Base-by-base conservation (phyloP, 2,888 invertebrate species). In the Mactromeris polynyma region DNA sequence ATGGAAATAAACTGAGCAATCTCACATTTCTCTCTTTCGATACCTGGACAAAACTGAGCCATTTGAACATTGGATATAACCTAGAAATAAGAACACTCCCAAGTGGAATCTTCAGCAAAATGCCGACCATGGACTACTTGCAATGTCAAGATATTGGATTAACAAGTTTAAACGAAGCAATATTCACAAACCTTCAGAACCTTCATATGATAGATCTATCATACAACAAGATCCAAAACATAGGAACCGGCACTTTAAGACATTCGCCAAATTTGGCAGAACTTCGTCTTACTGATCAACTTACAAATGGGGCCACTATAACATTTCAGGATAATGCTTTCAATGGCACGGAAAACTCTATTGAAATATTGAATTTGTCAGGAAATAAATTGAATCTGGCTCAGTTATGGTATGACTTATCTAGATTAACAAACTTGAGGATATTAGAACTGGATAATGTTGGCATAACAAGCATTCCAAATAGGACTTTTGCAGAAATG, bases 361-460 rank as follows among this genome's bases (percentile, higher is more conserved):
- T 97, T 64, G 95, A 96, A 90, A 95, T 94, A 84, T 93, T 97
- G 54, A 96, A 96, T 38, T 91, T 97, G 51, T 95, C 91, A 0
- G 88, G 89, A 42, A 92, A 94, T 17, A 77, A 69, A 2, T 83
- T 95, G n/a, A 85, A 91, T 80, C 81, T 87, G 54, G 33, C 81
- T 73, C 81, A 81, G n/a, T 87, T 91, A 14, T 94, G 91, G 93
- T 31, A 26, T 6, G 83, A 88, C 42, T 64, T 94, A n/a, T 40
- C 42, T 46, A 79, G 40, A 40, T 81, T 94, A 73, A 33, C 85
- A 58, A 89, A 91, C 11, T 77, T 94, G 7, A 51, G 85, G 58
- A 84, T 85, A 21, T 87, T 95, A 11, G 87, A 91, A 54, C 82
- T 93, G 31, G 90, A 85, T 0, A 81, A 89, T 0, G 93, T 93